Evolutionary conservation across 2,888 invertebrate species (phyloP).

Genomic region (Agapetus fuscipes): DNA sequence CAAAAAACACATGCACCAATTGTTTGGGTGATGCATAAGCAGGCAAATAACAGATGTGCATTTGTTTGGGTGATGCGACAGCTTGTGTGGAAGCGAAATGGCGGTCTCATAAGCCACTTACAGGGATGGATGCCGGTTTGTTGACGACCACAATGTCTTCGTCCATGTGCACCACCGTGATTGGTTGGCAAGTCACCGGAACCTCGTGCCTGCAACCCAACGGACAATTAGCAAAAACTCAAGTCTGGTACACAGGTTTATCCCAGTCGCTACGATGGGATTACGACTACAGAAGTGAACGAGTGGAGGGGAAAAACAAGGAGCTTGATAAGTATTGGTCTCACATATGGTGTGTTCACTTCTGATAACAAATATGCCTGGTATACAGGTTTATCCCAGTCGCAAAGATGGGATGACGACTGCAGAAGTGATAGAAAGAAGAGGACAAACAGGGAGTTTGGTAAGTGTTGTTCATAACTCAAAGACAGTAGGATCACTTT

Average conservation of each 20-base stretch:
- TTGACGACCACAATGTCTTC: constrained; percentile 99
- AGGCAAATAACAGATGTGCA: background rate
- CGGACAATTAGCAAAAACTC: constrained; percentile 18
- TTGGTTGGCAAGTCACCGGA: constrained; percentile 93
- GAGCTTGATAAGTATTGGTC: too few species aligned
- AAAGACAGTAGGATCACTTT: too few species aligned
- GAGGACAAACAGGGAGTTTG: too few species aligned
- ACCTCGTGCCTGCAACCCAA: constrained; percentile 88
- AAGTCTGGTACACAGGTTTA: too few species aligned
- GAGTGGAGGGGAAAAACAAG: background rate
- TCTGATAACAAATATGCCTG: too few species aligned
- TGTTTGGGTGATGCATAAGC: too few species aligned
- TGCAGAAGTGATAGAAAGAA: too few species aligned
- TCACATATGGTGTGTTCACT: too few species aligned
- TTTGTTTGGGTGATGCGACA: background rate
- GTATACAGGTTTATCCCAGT: too few species aligned
- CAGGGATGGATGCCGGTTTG: constrained; percentile 99
- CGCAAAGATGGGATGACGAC: too few species aligned
- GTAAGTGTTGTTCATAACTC: too few species aligned
- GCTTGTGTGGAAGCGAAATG: constrained; percentile 32
- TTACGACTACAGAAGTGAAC: background rate
- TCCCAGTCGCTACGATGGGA: too few species aligned
- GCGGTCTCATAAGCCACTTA: constrained; percentile 86
- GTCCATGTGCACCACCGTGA: constrained; percentile 96
- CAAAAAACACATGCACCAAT: background rate